phyloP scores from a whole-genome alignment of 2,888 invertebrate genomes.

The Tenthredo livida region DNA sequence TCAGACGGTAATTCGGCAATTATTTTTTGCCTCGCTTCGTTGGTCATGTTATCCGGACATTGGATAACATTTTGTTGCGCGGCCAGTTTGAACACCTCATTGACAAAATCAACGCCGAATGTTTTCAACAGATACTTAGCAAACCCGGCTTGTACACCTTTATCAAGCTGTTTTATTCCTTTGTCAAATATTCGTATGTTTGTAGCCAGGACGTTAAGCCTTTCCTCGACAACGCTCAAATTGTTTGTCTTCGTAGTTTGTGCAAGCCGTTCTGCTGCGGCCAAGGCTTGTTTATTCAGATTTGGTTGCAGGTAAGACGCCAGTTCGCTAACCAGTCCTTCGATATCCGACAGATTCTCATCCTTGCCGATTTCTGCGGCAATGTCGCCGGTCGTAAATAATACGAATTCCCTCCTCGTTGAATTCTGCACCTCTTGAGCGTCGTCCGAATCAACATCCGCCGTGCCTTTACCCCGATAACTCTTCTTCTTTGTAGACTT shows the following conservation, averaged over 20 bases:
- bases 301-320: slow-evolving; percentile 86
- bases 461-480: slow-evolving; percentile 80
- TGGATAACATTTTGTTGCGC: slow-evolving; percentile 82
- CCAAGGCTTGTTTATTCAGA: slow-evolving; percentile 84
- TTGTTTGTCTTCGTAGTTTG: slow-evolving; percentile 81
- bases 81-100: slow-evolving; percentile 88
- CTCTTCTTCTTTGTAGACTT: slow-evolving; percentile 93
- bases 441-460: slow-evolving; percentile 86
- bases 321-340: slow-evolving; percentile 86
- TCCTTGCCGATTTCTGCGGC: slow-evolving; percentile 81
- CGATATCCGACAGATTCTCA: slow-evolving; percentile 82
- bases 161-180: slow-evolving; percentile 84
- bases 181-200: slow-evolving; percentile 91
- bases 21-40: slow-evolving; percentile 85
- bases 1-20: slow-evolving; percentile 85
- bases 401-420: slow-evolving; percentile 81
- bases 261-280: slow-evolving; percentile 86
- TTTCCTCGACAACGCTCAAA: slow-evolving; percentile 83
- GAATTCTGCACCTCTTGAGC: slow-evolving; percentile 76
- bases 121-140: slow-evolving; percentile 92
- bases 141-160: slow-evolving; percentile 84
- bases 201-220: slow-evolving; percentile 87
- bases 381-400: slow-evolving; percentile 85
- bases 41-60: slow-evolving; percentile 83
- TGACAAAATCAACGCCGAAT: slow-evolving; percentile 89